Evolutionary conservation across 2,797 vertebrate genomes (phyloP).

Genomic region (Limosa lapponica): DNA sequence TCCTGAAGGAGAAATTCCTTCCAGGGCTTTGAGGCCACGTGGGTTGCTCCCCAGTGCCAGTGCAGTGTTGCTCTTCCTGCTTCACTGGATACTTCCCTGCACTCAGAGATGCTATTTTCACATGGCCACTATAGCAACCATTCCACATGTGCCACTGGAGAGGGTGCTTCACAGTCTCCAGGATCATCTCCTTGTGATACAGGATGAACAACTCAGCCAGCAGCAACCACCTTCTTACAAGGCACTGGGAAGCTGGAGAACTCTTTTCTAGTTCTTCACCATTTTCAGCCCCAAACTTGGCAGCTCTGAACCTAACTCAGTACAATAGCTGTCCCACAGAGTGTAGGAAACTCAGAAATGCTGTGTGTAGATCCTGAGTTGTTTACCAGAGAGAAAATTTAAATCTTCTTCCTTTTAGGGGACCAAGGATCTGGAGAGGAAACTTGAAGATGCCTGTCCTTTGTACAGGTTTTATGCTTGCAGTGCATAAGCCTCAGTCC

Average conservation of each 20-base stretch:
- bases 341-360: background rate
- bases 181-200: background rate
- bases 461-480: background rate
- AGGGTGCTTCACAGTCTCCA: background rate
- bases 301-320: background rate
- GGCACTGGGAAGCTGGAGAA: background rate
- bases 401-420: background rate
- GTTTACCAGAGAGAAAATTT: background rate
- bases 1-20: background rate
- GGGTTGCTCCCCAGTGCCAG: background rate
- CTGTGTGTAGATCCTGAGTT: background rate
- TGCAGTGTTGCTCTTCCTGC: background rate
- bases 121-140: accelerated
- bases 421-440: background rate
- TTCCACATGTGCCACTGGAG: background rate
- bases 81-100: background rate
- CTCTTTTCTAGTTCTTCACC: background rate
- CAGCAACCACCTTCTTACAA: background rate
- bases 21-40: background rate
- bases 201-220: background rate
- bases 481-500: background rate
- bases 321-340: background rate
- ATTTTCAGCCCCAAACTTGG: background rate
- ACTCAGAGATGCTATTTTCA: background rate
- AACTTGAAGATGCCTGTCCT: background rate